Conservation (phyloP, 2,888 invertebrate species). For the Oscheius onirici region DNA sequence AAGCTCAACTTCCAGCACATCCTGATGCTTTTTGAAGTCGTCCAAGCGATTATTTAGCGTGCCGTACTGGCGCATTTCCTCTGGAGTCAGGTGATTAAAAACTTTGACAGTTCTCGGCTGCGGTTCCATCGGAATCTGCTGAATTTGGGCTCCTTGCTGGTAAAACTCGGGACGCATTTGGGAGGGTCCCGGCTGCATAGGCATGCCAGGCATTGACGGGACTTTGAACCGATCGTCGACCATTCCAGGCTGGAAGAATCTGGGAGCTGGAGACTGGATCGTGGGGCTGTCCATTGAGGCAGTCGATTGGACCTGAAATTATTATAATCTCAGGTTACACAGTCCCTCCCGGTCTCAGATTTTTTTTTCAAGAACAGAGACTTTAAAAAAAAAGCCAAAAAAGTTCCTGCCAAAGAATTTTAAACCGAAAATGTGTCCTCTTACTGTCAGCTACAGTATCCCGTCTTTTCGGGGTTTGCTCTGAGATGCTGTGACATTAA, state of each 20-base stretch:
- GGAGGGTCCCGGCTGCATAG: constrained; percentile 27
- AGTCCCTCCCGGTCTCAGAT: too few relatives aligned
- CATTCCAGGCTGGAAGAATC: constrained; percentile 8
- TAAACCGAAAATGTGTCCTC: too few relatives aligned
- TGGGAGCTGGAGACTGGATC: constrained; percentile 36
- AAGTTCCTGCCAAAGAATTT: too few relatives aligned
- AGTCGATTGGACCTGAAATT: constrained; percentile 23
- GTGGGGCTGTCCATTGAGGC: constrained; percentile 45
- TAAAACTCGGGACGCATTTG: constrained; percentile 31
- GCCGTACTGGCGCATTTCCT: constrained; percentile 29
- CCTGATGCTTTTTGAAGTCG: constrained; percentile 31
- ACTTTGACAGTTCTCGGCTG: background rate
- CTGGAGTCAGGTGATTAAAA: constrained; percentile 11
- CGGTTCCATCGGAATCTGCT: constrained; percentile 12
- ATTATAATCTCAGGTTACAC: background rate
- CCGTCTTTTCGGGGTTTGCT: too few relatives aligned
- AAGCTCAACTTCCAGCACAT: constrained; percentile 46
- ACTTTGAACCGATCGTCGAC: constrained; percentile 38
- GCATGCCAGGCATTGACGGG: constrained; percentile 34
- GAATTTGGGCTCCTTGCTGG: constrained; percentile 12
- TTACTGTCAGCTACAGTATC: too few relatives aligned
- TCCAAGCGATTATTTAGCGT: constrained; percentile 28
- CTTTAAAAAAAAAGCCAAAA: too few relatives aligned
- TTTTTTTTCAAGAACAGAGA: too few relatives aligned
- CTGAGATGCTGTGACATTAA: too few relatives aligned